Evolutionary conservation across 2,888 invertebrate species (phyloP).

Genomic region (Eristalis tenax): DNA sequence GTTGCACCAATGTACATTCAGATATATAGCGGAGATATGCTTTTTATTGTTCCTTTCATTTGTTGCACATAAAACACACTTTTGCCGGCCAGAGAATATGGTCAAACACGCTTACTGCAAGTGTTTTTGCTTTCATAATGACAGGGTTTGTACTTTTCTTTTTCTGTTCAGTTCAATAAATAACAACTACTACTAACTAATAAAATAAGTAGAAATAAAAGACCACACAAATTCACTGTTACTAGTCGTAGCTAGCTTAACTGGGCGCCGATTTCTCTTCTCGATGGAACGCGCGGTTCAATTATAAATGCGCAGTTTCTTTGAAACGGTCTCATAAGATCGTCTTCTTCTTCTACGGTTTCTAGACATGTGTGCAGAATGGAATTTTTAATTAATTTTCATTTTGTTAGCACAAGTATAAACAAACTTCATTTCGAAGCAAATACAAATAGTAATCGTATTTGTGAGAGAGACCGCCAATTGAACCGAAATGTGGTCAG

Average conservation of each 20-base stretch:
- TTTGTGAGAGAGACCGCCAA: background rate
- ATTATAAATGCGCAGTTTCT: slow-evolving; percentile 69
- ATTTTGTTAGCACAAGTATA: slow-evolving; percentile 32
- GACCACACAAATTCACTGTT: slow-evolving; percentile 39
- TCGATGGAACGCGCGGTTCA: slow-evolving; percentile 53
- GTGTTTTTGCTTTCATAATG: slow-evolving; percentile 23
- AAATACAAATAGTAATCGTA: slow-evolving; percentile 27
- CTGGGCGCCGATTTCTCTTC: slow-evolving; percentile 56
- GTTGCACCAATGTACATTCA: background rate
- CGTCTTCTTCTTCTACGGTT: slow-evolving; percentile 27
- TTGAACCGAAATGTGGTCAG: slow-evolving; percentile 33
- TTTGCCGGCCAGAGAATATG: slow-evolving; percentile 57
- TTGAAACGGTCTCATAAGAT: slow-evolving; percentile 34
- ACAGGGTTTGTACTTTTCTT: slow-evolving; percentile 10
- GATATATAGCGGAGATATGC: background rate
- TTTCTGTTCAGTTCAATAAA: slow-evolving; percentile 51
- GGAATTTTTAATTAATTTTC: slow-evolving; percentile 57
- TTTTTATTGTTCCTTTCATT: slow-evolving; percentile 43
- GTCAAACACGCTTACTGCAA: slow-evolving; percentile 45
- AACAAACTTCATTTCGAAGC: slow-evolving; percentile 25
- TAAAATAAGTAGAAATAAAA: slow-evolving; percentile 8
- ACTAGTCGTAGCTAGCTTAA: slow-evolving; percentile 21
- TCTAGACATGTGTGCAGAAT: slow-evolving; percentile 27
- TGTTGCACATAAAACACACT: slow-evolving; percentile 53
- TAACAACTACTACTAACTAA: slow-evolving; percentile 30